These are phyloP conservation scores for Neogale vison DNA, from an alignment of 2,113 vertebrate genomes.

Conservation along the genomic window DNA sequence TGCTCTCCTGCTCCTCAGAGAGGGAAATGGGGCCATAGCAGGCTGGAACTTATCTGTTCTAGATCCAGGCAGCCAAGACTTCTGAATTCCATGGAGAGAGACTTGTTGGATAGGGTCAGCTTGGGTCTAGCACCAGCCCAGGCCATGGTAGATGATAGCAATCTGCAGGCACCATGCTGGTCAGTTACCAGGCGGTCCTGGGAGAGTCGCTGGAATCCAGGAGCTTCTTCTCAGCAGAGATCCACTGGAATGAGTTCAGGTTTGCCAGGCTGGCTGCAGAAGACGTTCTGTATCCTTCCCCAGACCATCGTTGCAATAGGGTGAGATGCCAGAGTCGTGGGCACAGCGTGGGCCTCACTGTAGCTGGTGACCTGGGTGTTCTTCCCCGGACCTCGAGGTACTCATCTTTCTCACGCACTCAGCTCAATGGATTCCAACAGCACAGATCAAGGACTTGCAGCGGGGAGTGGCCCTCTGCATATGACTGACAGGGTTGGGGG, in stretches of 20 bases:
- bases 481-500: neutral
- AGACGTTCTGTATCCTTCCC: neutral
- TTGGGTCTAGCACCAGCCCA: neutral
- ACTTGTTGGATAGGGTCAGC: neutral
- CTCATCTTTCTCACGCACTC: neutral
- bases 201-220: neutral
- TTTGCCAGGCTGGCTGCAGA: neutral
- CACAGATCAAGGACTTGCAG: neutral
- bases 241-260: neutral
- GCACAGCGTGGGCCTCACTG: neutral
- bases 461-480: neutral
- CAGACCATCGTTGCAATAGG: accelerated
- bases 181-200: neutral
- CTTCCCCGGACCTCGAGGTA: accelerated
- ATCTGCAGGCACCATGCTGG: neutral
- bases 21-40: neutral
- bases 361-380: neutral
- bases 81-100: neutral
- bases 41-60: neutral
- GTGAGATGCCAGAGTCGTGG: neutral
- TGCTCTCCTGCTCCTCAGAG: neutral
- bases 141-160: neutral
- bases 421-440: neutral
- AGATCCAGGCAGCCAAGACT: neutral
- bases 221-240: neutral